Evolutionary conservation across 2,113 vertebrate species (phyloP).

Genomic region (Paracanthobrama guichenoti): DNA sequence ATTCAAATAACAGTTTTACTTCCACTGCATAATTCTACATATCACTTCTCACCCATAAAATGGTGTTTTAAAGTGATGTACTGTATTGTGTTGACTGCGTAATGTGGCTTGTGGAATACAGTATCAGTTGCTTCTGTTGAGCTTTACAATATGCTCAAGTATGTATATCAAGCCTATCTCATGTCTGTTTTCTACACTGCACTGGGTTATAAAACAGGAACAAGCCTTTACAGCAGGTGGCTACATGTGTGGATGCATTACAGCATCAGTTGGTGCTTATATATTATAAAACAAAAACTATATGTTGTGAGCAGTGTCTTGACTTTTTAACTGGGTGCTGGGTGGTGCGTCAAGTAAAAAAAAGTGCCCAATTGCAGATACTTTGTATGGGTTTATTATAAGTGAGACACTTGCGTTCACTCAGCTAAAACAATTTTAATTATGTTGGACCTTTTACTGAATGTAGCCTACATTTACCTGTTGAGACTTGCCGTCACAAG

Average conservation of each 20-base stretch:
- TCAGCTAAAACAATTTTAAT: too few relatives aligned
- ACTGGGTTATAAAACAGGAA: neutral
- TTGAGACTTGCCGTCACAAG: too few relatives aligned
- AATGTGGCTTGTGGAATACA: neutral
- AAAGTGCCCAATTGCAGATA: too few relatives aligned
- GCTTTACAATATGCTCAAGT: neutral
- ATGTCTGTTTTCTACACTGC: neutral
- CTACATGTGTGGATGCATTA: constrained; percentile 18
- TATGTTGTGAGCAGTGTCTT: too few relatives aligned
- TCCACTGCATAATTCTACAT: neutral
- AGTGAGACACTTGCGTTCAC: too few relatives aligned
- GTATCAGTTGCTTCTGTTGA: neutral
- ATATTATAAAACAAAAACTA: too few relatives aligned
- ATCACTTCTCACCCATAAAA: neutral
- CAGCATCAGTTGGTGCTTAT: neutral
- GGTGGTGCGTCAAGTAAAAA: too few relatives aligned
- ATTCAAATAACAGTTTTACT: constrained; percentile 25
- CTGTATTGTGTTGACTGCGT: neutral
- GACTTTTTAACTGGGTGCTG: too few relatives aligned
- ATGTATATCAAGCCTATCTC: neutral
- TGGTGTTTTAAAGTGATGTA: neutral
- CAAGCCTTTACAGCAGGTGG: neutral
- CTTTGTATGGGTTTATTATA: too few relatives aligned
- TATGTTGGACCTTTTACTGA: too few relatives aligned
- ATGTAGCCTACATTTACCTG: too few relatives aligned